phyloP scores from a whole-genome alignment of 2,797 vertebrate species.

The Silurus aristotelis region DNA sequence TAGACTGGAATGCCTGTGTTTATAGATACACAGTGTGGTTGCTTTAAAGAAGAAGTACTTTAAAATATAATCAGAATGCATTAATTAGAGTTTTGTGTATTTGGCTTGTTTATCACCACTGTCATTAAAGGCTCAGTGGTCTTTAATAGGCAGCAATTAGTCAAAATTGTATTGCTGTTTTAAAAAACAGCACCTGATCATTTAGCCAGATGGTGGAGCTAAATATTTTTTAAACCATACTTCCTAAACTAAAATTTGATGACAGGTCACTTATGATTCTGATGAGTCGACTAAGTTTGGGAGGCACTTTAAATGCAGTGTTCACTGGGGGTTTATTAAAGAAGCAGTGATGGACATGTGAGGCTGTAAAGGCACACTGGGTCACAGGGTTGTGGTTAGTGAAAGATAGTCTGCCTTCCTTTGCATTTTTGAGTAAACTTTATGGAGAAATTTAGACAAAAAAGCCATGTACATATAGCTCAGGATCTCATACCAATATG shows the following conservation, averaged over 20 bases:
- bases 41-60: neutral
- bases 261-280: neutral
- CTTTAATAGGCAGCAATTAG: neutral
- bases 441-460: neutral
- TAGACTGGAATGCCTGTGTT: no score
- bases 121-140: neutral
- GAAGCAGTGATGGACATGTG: neutral
- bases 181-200: neutral
- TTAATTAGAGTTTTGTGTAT: neutral
- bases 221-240: neutral
- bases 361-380: neutral
- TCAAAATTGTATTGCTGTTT: neutral
- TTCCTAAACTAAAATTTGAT: neutral
- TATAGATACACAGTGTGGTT: no score
- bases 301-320: neutral
- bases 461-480: neutral
- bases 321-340: slow-evolving; percentile 11
- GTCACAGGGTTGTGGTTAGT: neutral
- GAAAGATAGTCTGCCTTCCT: neutral
- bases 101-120: neutral
- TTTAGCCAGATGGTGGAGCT: neutral
- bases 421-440: slow-evolving; percentile 2
- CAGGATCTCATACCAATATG: neutral
- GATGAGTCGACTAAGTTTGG: slow-evolving; percentile 11
- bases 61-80: neutral